Conservation (phyloP, 1,140 invertebrate species). For the Berghia stephanieae region DNA sequence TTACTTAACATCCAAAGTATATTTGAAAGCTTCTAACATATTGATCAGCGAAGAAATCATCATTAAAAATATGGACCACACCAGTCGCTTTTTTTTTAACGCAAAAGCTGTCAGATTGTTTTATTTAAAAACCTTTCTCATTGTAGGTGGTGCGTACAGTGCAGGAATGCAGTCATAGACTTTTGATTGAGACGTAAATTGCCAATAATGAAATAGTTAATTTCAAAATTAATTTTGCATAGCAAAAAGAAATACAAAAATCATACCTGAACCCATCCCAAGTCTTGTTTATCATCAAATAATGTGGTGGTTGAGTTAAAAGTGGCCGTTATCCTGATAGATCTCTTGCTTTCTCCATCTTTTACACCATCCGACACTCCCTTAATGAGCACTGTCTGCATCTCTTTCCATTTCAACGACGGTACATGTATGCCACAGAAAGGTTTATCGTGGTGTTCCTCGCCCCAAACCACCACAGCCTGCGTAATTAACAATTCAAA, state of each 20-base stretch:
- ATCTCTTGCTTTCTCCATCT: constrained; percentile 38
- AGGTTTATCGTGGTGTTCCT: background rate
- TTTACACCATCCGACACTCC: constrained; percentile 42
- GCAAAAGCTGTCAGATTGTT: no score
- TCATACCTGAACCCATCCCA: constrained; percentile 38
- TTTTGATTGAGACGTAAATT: no score
- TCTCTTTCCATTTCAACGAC: constrained; percentile 27
- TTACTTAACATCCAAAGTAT: no score
- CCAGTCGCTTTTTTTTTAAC: no score
- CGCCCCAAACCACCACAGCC: constrained; percentile 38
- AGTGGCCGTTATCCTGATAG: constrained; percentile 28
- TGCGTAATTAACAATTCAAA: no score
- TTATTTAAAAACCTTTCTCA: no score
- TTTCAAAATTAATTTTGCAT: background rate
- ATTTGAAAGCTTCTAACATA: no score
- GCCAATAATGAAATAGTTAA: background rate
- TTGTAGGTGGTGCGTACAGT: no score
- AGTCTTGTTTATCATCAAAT: background rate
- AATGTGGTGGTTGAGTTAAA: constrained; percentile 11
- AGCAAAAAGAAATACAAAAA: background rate
- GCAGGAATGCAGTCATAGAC: no score
- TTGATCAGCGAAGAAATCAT: no score
- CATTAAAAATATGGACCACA: no score
- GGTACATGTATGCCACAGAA: constrained; percentile 39
- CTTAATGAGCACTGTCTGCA: constrained; percentile 32